Base-by-base conservation (phyloP, 1,140 invertebrate species). In the Homarus americanus region DNA sequence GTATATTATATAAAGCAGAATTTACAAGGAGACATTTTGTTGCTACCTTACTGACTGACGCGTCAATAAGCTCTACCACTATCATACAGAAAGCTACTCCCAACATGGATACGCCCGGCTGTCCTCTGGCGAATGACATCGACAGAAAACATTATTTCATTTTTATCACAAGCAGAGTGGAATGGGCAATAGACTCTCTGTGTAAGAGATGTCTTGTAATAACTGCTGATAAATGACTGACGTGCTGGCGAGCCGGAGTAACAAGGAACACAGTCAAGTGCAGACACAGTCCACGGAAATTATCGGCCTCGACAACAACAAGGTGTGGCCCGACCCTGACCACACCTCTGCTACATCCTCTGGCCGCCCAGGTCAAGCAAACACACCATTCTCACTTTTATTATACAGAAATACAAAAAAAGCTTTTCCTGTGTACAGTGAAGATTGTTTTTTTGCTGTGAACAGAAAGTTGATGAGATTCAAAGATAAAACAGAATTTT, bases 1-100 rank as follows among this genome's bases (percentile, higher is more conserved):
- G 28, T 69, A 32, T 69, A 4, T 69, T 32, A 69, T 69, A 58
- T 82, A 58, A 63, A 66, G 53, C 79, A 63, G 63, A 69, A 24
- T 69, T 69, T 69, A 69, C 63, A 69, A 69, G 63, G 20, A 20
- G 58, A 69, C 63, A 69, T 28, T 69, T 69, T 24, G 5, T 32
- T 32, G n/a, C n/a, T 69, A 69, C n/a, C 63, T 7, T 69, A 28
- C 32, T 69, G 63, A 69, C n/a, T 32, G n/a, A 69, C 63, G 12
- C 9, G 9, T 69, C 63, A 32, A 12, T 69, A 32, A 69, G 63
- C 5, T 69, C 28, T 69, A 69, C n/a, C 12, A 69, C 63, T 63
- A 2, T 63, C 4, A 69, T 69, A 69, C 63, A 69, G 63, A 69
- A 69, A 69, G 5, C 63, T 69, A 32, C 28, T 32, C n/a, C 24